Percentiles rank a stretch among this genome's conserved stretches.
phyloP scores from a whole-genome alignment of 2,888 invertebrate species.

The Ametastegia equiseti region DNA sequence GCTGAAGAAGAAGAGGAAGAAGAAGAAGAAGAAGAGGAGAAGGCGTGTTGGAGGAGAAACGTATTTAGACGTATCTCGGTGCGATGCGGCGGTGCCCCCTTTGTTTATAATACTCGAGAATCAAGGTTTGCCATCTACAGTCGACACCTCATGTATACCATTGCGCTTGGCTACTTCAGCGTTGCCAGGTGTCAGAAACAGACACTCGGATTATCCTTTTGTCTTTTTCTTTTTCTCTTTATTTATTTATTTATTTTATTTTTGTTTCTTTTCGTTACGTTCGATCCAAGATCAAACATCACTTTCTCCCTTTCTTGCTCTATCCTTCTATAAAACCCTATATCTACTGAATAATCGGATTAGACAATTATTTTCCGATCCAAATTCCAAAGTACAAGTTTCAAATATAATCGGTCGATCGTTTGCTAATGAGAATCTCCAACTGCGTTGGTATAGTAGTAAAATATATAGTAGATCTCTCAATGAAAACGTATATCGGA shows the following conservation, averaged over 20 bases:
- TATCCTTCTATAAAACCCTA: neutral
- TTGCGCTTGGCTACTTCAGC: neutral
- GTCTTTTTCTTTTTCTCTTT: neutral
- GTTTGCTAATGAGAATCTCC: too few species aligned
- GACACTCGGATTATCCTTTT: neutral
- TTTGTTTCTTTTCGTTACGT: neutral
- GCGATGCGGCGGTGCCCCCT: constrained; percentile 78
- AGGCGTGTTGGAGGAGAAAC: constrained; percentile 8
- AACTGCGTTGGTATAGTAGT: too few species aligned
- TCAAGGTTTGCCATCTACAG: constrained; percentile 78
- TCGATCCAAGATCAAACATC: neutral
- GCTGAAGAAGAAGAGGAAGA: constrained; percentile 21
- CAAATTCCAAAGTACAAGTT: neutral
- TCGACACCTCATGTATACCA: neutral
- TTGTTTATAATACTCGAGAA: constrained; percentile 80
- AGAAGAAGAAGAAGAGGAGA: constrained; percentile 51
- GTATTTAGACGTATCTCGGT: constrained; percentile 24
- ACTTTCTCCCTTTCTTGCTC: neutral
- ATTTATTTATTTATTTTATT: neutral
- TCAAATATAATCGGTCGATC: too few species aligned
- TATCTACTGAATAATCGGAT: neutral
- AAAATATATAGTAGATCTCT: too few species aligned
- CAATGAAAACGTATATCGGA: too few species aligned
- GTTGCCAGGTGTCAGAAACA: neutral
- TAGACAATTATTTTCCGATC: too few species aligned